Evolutionary conservation across 1,140 invertebrate genomes (phyloP).

Genomic region (Heliconius hermathena): DNA sequence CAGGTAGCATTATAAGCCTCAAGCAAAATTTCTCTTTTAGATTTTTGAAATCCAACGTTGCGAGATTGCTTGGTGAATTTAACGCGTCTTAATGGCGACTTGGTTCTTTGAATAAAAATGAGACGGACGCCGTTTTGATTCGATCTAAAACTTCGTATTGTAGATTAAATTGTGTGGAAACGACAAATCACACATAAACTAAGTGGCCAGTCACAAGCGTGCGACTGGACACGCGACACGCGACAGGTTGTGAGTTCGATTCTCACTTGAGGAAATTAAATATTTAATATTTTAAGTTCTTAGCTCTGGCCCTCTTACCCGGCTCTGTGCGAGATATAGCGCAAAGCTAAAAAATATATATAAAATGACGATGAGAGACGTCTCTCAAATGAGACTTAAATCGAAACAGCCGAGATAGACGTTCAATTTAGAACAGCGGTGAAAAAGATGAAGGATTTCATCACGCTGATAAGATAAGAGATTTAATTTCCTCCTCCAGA

Average conservation of each 20-base stretch:
- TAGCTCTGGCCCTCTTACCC: too few species aligned
- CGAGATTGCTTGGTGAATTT: slow-evolving; percentile 48
- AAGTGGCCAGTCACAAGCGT: too few species aligned
- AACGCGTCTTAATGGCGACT: slow-evolving; percentile 48
- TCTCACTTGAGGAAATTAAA: too few species aligned
- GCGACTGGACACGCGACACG: too few species aligned
- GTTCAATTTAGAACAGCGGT: slow-evolving; percentile 50
- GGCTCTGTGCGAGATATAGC: too few species aligned
- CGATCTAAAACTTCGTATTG: slow-evolving; percentile 37
- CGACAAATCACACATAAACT: background rate
- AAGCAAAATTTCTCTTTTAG: slow-evolving; percentile 45
- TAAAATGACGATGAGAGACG: slow-evolving; percentile 28
- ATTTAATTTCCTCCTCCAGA: slow-evolving; percentile 69
- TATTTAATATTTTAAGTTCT: too few species aligned
- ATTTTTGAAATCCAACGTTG: slow-evolving; percentile 47
- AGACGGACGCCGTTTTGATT: slow-evolving; percentile 40
- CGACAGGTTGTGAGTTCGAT: too few species aligned
- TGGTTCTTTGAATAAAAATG: slow-evolving; percentile 48
- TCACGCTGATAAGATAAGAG: slow-evolving; percentile 61
- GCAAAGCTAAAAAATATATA: too few species aligned
- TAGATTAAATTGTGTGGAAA: slow-evolving; percentile 38
- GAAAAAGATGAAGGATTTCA: slow-evolving; percentile 60
- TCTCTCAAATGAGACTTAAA: slow-evolving; percentile 34
- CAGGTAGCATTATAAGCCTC: slow-evolving; percentile 46
- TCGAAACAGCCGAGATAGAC: slow-evolving; percentile 48